These are phyloP conservation scores for Odontesthes bonariensis DNA, from an alignment of 2,113 vertebrate genomes.

Conservation along the genomic window DNA sequence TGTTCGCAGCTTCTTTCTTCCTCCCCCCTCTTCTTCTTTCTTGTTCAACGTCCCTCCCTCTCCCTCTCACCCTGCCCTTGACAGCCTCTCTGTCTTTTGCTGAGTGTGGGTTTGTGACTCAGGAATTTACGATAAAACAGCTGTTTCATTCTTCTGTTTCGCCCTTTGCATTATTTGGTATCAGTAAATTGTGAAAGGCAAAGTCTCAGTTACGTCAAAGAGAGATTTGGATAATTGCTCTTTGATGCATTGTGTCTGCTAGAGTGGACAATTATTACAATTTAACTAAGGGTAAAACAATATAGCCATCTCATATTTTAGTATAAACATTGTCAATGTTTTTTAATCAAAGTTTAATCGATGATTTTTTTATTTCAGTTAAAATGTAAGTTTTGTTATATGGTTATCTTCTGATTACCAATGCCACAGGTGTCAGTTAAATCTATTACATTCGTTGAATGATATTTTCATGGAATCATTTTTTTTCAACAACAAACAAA, in stretches of 20 bases:
- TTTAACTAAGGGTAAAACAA: too few relatives aligned
- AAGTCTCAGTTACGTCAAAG: background rate
- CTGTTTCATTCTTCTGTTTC: slow-evolving; percentile 49
- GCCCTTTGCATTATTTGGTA: slow-evolving; percentile 17
- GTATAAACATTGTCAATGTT: too few relatives aligned
- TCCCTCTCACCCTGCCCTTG: slow-evolving; percentile 61
- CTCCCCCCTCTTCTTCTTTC: slow-evolving; percentile 23
- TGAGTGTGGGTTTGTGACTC: slow-evolving; percentile 64
- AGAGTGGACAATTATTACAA: background rate
- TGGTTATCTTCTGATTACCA: too few relatives aligned
- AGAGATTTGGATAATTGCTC: slow-evolving; percentile 19
- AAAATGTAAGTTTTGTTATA: too few relatives aligned
- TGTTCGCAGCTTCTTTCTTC: slow-evolving; percentile 60
- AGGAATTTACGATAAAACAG: slow-evolving; percentile 65
- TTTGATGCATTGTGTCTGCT: background rate
- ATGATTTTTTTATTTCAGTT: too few relatives aligned
- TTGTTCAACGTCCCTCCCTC: slow-evolving; percentile 60
- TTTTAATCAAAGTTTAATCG: too few relatives aligned
- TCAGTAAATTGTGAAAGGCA: slow-evolving; percentile 19
- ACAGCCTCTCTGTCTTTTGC: slow-evolving; percentile 64
- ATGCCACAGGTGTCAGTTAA: too few relatives aligned
- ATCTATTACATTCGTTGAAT: too few relatives aligned
- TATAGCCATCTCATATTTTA: too few relatives aligned
- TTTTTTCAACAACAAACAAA: too few relatives aligned
- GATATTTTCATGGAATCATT: too few relatives aligned